Evolutionary conservation across 2,113 vertebrate genomes (phyloP).

Genomic region (Tilapia sparmanii): DNA sequence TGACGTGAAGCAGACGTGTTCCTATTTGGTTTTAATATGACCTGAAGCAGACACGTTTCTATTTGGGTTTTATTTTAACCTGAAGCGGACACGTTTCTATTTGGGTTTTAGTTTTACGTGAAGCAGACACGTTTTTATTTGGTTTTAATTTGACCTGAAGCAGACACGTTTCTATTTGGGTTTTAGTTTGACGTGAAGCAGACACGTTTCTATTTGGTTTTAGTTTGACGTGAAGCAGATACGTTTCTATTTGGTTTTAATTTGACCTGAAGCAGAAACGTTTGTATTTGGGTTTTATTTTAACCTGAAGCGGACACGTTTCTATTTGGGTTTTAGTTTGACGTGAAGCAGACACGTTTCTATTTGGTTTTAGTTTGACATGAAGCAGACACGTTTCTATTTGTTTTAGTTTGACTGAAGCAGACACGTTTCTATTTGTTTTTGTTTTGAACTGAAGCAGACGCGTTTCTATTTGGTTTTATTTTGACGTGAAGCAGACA

Average conservation of each 20-base stretch:
- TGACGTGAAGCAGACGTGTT: fast-evolving
- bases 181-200: fast-evolving
- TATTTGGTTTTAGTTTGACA: fast-evolving
- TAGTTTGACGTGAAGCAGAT: fast-evolving
- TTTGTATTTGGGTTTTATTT: fast-evolving
- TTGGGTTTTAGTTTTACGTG: fast-evolving
- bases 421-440: fast-evolving
- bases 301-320: fast-evolving
- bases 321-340: fast-evolving
- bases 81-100: fast-evolving
- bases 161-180: fast-evolving
- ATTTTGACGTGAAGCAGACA: too few species aligned
- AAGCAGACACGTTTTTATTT: fast-evolving
- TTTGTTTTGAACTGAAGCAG: fast-evolving
- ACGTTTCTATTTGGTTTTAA: fast-evolving
- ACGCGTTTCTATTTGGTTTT: too few species aligned
- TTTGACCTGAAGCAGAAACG: fast-evolving
- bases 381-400: fast-evolving
- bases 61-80: fast-evolving
- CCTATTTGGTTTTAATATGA: fast-evolving
- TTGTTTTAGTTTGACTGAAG: fast-evolving
- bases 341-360: fast-evolving
- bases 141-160: fast-evolving
- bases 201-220: fast-evolving
- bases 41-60: fast-evolving